These are phyloP conservation scores for Oxytorus armatus DNA, from an alignment of 2,888 invertebrate species.

Conservation along the genomic window DNA sequence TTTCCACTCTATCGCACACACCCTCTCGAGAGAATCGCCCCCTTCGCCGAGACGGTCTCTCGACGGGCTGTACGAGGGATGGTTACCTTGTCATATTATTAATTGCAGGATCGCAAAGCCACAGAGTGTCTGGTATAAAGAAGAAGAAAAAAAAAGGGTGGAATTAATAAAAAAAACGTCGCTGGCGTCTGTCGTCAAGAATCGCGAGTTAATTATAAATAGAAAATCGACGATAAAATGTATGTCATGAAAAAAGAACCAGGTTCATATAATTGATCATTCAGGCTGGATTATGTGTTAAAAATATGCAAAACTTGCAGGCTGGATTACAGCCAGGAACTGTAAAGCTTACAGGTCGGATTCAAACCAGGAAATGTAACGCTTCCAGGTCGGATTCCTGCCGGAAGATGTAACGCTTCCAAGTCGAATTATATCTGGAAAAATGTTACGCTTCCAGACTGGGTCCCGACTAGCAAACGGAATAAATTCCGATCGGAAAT, in stretches of 20 bases:
- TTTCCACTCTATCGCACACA: constrained; percentile 65
- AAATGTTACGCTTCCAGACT: no score
- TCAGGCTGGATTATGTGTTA: no score
- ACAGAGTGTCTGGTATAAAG: constrained; percentile 47
- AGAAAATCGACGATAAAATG: constrained; percentile 19
- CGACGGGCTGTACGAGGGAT: constrained; percentile 58
- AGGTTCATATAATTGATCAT: background rate
- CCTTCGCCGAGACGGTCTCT: constrained; percentile 45
- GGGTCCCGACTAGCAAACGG: no score
- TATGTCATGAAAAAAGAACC: background rate
- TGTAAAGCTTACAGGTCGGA: no score
- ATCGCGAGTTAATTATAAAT: constrained; percentile 57
- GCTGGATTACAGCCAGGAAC: no score
- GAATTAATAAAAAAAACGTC: constrained; percentile 20
- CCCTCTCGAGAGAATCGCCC: no score
- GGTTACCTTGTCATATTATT: constrained; percentile 68
- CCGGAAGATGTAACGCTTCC: no score
- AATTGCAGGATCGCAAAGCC: constrained; percentile 68
- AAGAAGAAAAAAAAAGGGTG: constrained; percentile 37
- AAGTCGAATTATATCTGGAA: no score
- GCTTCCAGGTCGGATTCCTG: no score
- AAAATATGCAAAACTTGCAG: no score
- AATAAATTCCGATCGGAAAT: no score
- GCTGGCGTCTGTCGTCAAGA: constrained; percentile 34
- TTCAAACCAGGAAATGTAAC: no score